A percentile compares a stretch with the other conserved stretches of the same genome.
phyloP scores from a whole-genome alignment of 2,888 invertebrate genomes.

The Perizoma flavofasciatum region DNA sequence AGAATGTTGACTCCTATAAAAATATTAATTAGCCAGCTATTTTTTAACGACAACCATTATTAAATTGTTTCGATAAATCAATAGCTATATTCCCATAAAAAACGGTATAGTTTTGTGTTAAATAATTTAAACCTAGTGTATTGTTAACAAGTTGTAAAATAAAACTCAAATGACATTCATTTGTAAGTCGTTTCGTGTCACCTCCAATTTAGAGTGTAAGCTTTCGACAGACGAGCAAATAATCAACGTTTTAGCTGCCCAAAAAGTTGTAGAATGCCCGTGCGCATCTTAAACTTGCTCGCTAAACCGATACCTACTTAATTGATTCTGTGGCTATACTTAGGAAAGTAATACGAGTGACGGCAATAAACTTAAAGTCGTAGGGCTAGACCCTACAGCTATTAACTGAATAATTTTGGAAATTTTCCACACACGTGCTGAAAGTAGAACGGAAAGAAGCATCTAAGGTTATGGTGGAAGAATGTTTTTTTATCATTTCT shows the following conservation, averaged over 20 bases:
- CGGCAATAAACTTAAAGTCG: constrained; percentile 48
- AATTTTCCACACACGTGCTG: constrained; percentile 26
- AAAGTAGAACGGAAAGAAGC: constrained; percentile 27
- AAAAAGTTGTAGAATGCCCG: constrained; percentile 52
- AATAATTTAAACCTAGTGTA: not conserved
- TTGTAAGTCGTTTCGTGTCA: constrained; percentile 37
- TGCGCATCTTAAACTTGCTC: constrained; percentile 43
- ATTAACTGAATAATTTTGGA: constrained; percentile 28
- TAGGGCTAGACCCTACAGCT: constrained; percentile 14
- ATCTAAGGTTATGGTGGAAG: constrained; percentile 19
- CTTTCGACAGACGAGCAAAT: constrained; percentile 13
- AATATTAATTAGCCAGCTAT: constrained; percentile 6
- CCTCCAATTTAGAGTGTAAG: constrained; percentile 30
- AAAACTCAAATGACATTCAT: constrained; percentile 24
- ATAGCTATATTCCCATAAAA: not conserved
- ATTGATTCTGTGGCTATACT: constrained; percentile 22
- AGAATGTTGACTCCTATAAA: constrained; percentile 4
- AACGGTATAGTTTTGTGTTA: too few species aligned
- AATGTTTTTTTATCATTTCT: constrained; percentile 28
- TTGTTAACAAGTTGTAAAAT: constrained; percentile 19
- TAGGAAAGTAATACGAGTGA: constrained; percentile 57
- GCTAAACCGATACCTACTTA: constrained; percentile 39
- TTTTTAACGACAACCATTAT: constrained; percentile 5
- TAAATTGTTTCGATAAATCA: not conserved
- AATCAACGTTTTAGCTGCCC: constrained; percentile 53